Conservation (phyloP, 92 coral and sea anemone genomes). For the Siderastrea radians region DNA sequence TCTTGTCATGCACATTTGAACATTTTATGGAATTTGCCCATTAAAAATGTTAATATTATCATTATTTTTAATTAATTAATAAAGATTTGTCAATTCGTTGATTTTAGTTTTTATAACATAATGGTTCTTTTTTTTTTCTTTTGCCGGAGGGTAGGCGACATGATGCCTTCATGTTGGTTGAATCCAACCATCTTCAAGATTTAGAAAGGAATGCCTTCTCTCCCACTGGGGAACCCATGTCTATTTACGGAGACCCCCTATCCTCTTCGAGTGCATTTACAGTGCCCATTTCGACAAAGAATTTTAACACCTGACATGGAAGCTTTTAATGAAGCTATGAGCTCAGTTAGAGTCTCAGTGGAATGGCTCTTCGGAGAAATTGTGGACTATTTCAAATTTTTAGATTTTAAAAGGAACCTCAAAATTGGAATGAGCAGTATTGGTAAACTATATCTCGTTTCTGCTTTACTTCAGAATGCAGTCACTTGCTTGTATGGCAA, state of each 20-base stretch:
- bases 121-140: conserved; percentile 1
- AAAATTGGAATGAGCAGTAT: conserved; percentile 31
- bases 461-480: conserved; percentile 40
- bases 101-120: conserved; percentile 9
- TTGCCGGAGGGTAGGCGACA: conserved; percentile 40
- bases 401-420: conserved; percentile 17
- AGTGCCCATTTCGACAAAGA: conserved; percentile 42
- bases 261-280: conserved; percentile 40
- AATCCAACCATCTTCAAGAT: conserved; percentile 34
- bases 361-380: conserved; percentile 54
- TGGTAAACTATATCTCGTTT: conserved; percentile 36
- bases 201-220: conserved; percentile 41
- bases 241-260: conserved; percentile 55
- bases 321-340: conserved; percentile 37
- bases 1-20: too few species aligned
- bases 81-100: not conserved
- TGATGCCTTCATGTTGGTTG: conserved; percentile 52
- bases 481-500: conserved; percentile 45
- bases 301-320: conserved; percentile 42
- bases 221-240: conserved; percentile 44
- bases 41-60: too few species aligned
- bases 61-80: conserved; percentile 31
- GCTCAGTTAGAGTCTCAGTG: conserved; percentile 45
- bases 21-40: too few species aligned
- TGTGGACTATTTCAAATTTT: conserved; percentile 35